Evolutionary conservation across 2,888 invertebrate genomes (phyloP).

Genomic region (Aporophyla nigra): DNA sequence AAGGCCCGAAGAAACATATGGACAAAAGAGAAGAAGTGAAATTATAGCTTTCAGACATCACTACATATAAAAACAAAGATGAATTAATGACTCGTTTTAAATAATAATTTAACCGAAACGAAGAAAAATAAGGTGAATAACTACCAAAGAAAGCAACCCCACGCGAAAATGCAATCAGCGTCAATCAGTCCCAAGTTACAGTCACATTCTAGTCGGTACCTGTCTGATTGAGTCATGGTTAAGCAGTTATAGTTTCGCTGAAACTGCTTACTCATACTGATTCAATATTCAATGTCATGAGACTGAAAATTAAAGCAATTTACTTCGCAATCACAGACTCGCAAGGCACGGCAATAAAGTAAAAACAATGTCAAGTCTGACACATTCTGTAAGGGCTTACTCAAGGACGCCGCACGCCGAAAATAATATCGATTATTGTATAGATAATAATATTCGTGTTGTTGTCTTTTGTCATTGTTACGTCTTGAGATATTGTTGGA

Average conservation of each 20-base stretch:
- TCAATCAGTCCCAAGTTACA: constrained; percentile 11
- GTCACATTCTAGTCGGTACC: constrained; percentile 14
- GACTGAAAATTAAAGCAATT: constrained; percentile 41
- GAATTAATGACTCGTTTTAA: not conserved
- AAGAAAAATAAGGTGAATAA: not conserved
- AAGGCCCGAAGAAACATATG: not conserved
- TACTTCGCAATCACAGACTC: constrained; percentile 34
- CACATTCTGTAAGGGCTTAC: constrained; percentile 31
- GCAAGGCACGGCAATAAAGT: constrained; percentile 27
- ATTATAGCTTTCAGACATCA: not conserved
- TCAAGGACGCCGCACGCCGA: constrained; percentile 33
- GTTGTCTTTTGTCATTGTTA: not conserved
- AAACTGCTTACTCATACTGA: constrained; percentile 39
- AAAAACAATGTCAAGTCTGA: constrained; percentile 34
- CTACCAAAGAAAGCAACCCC: constrained; percentile 9
- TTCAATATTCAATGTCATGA: constrained; percentile 38
- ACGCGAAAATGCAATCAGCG: constrained; percentile 40
- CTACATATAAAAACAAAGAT: not conserved
- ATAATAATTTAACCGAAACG: not conserved
- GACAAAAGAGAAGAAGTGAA: not conserved
- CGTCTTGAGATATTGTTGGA: not conserved
- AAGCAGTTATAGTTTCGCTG: constrained; percentile 29
- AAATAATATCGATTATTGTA: constrained; percentile 39
- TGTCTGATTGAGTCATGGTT: constrained; percentile 30
- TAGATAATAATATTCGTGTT: constrained; percentile 8